phyloP scores from a whole-genome alignment of 2,797 vertebrate genomes.

The Pseudochaenichthys georgianus region DNA sequence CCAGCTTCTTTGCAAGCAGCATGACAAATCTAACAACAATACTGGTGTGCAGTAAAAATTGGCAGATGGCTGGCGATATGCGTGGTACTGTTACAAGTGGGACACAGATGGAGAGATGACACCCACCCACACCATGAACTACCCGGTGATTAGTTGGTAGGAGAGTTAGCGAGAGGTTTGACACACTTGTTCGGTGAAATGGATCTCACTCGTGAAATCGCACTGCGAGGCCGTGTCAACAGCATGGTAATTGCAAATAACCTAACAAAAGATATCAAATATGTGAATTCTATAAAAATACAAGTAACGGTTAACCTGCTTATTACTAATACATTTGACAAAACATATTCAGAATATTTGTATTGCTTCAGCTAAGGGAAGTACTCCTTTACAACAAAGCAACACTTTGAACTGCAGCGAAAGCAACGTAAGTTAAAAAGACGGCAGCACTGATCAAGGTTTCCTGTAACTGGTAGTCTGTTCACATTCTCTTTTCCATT shows the following conservation, averaged over 20 bases:
- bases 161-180: conserved; percentile 62
- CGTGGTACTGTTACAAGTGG: conserved; percentile 55
- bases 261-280: conserved; percentile 22
- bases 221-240: conserved; percentile 58
- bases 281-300: too few relatives aligned
- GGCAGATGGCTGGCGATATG: conserved; percentile 68
- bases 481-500: too few relatives aligned
- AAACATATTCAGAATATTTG: too few relatives aligned
- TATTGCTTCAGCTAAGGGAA: too few relatives aligned
- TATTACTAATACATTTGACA: too few relatives aligned
- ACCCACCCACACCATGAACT: conserved; percentile 70
- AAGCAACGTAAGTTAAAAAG: too few relatives aligned
- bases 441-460: too few relatives aligned
- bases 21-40: conserved; percentile 57
- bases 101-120: conserved; percentile 74
- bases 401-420: too few relatives aligned
- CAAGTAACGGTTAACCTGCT: too few relatives aligned
- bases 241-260: conserved; percentile 40
- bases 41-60: conserved; percentile 45
- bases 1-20: conserved; percentile 54
- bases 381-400: too few relatives aligned
- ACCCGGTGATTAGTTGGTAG: conserved; percentile 67
- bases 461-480: too few relatives aligned
- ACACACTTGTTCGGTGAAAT: conserved; percentile 65
- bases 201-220: conserved; percentile 50